phyloP scores from a whole-genome alignment of 2,888 invertebrate species.

The Cosmia trapezina region DNA sequence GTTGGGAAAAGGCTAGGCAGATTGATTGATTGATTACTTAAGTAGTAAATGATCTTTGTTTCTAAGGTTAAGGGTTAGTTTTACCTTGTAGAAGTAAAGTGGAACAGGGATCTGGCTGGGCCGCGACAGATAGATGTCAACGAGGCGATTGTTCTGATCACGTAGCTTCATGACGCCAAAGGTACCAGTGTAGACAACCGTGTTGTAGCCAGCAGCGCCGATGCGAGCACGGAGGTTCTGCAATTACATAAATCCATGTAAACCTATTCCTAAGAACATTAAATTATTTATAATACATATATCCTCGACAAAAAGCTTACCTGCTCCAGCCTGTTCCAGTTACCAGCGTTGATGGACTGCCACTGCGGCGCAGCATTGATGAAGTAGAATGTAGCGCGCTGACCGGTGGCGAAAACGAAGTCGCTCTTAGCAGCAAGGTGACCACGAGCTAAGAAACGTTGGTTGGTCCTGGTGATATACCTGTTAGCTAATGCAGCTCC shows the following conservation, averaged over 20 bases:
- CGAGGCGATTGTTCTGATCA: slow-evolving; percentile 79
- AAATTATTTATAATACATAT: background rate
- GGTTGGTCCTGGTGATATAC: slow-evolving; percentile 81
- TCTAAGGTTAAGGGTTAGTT: background rate
- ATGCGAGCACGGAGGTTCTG: slow-evolving; percentile 83
- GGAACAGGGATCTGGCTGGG: slow-evolving; percentile 84
- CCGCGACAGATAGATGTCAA: slow-evolving; percentile 82
- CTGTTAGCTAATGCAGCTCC: slow-evolving; percentile 78
- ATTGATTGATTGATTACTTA: too few relatives aligned
- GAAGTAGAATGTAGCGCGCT: slow-evolving; percentile 91
- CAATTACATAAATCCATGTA: slow-evolving; percentile 3
- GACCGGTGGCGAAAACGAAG: slow-evolving; percentile 90
- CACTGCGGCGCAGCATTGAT: slow-evolving; percentile 92
- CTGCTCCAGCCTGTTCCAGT: slow-evolving; percentile 89
- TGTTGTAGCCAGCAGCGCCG: slow-evolving; percentile 78
- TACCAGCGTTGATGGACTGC: slow-evolving; percentile 91
- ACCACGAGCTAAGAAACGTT: slow-evolving; percentile 89
- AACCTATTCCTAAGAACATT: too few relatives aligned
- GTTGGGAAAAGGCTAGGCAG: too few relatives aligned
- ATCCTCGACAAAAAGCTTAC: slow-evolving; percentile 57
- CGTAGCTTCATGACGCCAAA: slow-evolving; percentile 90
- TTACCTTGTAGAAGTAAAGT: slow-evolving; percentile 85
- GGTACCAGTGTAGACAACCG: slow-evolving; percentile 90
- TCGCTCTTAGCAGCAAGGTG: slow-evolving; percentile 92
- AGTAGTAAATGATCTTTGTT: background rate